Base-by-base conservation (phyloP, 2,888 invertebrate genomes). In the Phaedon cochleariae region DNA sequence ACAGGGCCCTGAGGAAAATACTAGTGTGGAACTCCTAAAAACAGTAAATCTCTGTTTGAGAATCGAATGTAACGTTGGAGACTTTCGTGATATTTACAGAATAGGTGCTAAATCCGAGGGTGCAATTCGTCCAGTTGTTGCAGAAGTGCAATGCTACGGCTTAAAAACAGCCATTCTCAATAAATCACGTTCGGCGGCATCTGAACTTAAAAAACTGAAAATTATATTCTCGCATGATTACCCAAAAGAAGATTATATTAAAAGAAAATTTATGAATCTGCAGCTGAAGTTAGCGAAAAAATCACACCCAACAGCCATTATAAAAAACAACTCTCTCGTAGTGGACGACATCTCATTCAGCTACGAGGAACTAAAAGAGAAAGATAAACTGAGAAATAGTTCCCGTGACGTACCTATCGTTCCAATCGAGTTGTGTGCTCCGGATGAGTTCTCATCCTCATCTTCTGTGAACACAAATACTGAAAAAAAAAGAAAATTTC, bases 311-410 rank as follows among this genome's bases (percentile, higher is more conserved):
- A n/a, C n/a, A n/a, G n/a, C n/a, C n/a, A n/a, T n/a, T n/a, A n/a
- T 53, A 9, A 12, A 53, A 53, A 53, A 12, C n/a, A 53, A 53
- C n/a, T 10, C 26, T 49, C 26, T 22, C 18, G 20, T 53, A 15
- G 53, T 53, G 53, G 53, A 31, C n/a, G 7, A 4, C 9, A 26
- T 31, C 3, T 29, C 26, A 9, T 53, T 53, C 29, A 53, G 26
- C 29, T 53, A 53, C 31, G 26, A 53, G n/a, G 53, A 53, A 29
- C 12, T 53, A 17, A 53, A 26, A 17, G 53, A 26, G 4, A 53
- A 15, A 53, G 22, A 26, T 4, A 1, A 26, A 15, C 53, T 22
- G 31, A 53, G n/a, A 53, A 53, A n/a, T 31, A 53, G 5, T 4
- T 1, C 12, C 17, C 31, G 4, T 17, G 6, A 48, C 15, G 48